Conservation (phyloP, 2,888 invertebrate species). For the Lycia hirtaria region DNA sequence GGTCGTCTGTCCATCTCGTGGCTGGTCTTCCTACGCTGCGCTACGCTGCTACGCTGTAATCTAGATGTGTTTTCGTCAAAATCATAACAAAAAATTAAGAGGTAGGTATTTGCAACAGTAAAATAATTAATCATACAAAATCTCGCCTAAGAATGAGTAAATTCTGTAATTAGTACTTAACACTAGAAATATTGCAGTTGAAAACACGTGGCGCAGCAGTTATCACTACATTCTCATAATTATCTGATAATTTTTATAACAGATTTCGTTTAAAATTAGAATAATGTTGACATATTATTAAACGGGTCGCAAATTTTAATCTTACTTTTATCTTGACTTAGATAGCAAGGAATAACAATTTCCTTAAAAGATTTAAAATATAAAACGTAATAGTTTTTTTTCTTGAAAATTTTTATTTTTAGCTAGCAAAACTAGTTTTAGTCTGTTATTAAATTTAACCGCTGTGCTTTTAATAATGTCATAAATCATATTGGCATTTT, state of each 20-base stretch:
- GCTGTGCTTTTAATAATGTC: neutral
- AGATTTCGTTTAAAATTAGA: constrained; percentile 38
- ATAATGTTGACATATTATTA: constrained; percentile 33
- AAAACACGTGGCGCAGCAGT: neutral
- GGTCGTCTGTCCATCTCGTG: too few relatives aligned
- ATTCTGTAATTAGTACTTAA: too few relatives aligned
- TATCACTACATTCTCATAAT: neutral
- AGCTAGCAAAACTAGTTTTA: neutral
- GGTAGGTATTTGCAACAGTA: too few relatives aligned
- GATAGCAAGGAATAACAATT: constrained; percentile 26
- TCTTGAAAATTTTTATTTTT: constrained; percentile 19
- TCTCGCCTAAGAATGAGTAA: too few relatives aligned
- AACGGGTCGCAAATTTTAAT: constrained; percentile 35
- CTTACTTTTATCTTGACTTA: constrained; percentile 24
- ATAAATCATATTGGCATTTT: constrained; percentile 13
- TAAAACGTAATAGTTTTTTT: too few relatives aligned
- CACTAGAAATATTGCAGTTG: neutral
- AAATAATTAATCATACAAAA: too few relatives aligned
- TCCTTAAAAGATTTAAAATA: constrained; percentile 26
- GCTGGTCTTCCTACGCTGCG: too few relatives aligned
- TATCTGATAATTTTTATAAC: constrained; percentile 14
- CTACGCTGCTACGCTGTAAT: too few relatives aligned
- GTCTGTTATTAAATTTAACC: constrained; percentile 3
- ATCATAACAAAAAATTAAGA: too few relatives aligned
- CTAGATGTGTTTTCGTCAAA: too few relatives aligned